Conservation (phyloP, 2,888 invertebrate species). For the Strigamia maritima region DNA sequence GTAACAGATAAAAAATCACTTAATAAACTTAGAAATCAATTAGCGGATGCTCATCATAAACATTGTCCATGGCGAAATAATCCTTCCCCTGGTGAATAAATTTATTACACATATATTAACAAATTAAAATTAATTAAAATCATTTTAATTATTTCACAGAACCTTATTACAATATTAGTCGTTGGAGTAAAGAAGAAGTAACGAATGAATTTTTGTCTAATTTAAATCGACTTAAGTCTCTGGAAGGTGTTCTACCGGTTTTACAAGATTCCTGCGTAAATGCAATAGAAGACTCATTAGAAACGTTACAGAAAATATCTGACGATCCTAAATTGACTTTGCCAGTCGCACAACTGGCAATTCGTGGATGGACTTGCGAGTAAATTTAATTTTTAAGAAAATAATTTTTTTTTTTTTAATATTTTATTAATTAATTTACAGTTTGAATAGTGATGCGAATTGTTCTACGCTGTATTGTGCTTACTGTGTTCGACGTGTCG, state of each 20-base stretch:
- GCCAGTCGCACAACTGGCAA: not conserved
- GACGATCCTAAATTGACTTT: not conserved
- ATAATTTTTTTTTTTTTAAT: not conserved
- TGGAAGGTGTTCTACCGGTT: not conserved
- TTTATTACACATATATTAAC: not conserved
- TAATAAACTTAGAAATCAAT: not conserved
- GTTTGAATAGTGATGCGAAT: not conserved
- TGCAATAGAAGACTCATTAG: not conserved
- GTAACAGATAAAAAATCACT: not conserved
- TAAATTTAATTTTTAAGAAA: not conserved
- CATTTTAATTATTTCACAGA: not conserved
- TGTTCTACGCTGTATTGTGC: not conserved
- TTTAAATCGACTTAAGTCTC: not conserved
- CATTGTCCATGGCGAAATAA: not conserved
- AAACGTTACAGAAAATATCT: not conserved
- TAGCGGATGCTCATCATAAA: not conserved
- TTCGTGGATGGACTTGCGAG: not conserved
- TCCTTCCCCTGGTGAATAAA: not conserved
- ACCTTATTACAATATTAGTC: not conserved
- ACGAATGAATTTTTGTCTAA: not conserved
- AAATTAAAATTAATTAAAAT: not conserved
- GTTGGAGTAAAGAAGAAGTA: not conserved
- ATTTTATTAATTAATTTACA: not conserved
- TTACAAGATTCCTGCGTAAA: not conserved
- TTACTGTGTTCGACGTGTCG: not conserved